Conservation (phyloP, 2,797 vertebrate genomes). For the Halcyon chelicuti region DNA sequence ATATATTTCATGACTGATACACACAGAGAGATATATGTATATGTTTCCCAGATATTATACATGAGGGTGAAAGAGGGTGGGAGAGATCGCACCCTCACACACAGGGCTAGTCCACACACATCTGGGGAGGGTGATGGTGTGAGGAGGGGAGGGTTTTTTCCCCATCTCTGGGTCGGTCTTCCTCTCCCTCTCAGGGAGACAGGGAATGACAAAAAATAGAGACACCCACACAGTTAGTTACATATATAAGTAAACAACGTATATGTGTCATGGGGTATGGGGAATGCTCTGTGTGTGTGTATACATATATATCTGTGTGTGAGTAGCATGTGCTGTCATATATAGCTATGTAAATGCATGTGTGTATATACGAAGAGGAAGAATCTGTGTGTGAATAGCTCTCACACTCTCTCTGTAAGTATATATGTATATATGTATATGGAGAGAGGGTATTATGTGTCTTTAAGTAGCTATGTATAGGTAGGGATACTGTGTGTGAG, state of each 20-base stretch:
- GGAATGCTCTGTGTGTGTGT: neutral
- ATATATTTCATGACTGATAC: neutral
- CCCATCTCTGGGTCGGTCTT: neutral
- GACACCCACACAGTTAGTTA: neutral
- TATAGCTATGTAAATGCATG: fast-evolving
- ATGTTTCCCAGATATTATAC: neutral
- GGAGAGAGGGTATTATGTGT: neutral
- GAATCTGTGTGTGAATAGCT: neutral
- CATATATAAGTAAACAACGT: neutral
- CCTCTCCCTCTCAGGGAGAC: neutral
- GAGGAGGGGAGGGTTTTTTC: neutral
- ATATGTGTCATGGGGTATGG: neutral
- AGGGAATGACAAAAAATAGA: neutral
- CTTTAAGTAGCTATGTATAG: neutral
- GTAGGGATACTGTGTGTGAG: neutral
- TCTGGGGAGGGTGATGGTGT: neutral
- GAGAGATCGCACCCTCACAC: neutral
- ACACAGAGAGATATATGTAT: neutral
- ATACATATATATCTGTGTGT: neutral
- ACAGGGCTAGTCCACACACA: too few species aligned
- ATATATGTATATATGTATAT: too few species aligned
- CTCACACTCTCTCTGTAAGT: neutral
- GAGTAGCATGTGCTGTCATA: too few species aligned
- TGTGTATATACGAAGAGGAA: neutral
- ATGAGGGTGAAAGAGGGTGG: neutral